Percentiles rank a stretch among this genome's conserved stretches.
Conservation (phyloP, 2,888 invertebrate genomes). For the Drosophila longiperda region DNA sequence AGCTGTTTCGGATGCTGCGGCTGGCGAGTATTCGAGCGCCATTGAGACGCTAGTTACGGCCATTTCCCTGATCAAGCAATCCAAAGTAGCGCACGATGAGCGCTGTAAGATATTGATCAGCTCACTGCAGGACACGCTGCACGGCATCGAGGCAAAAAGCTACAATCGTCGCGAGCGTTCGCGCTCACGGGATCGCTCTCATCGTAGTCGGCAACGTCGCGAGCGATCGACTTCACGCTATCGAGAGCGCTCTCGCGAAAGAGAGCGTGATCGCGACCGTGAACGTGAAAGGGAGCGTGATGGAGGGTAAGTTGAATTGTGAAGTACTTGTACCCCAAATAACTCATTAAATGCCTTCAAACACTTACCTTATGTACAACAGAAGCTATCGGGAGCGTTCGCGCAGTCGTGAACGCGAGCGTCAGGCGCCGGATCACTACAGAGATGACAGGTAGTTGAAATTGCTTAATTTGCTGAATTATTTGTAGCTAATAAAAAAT, state of each 20-base stretch:
- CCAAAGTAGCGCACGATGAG: constrained; percentile 93
- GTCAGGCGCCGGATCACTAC: constrained; percentile 83
- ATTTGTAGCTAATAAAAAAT: constrained; percentile 22
- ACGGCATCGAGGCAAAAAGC: constrained; percentile 98
- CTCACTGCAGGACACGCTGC: constrained; percentile 97
- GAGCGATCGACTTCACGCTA: constrained; percentile 87
- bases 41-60: constrained; percentile 99
- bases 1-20: constrained; percentile 98
- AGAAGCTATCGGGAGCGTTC: constrained; percentile 88
- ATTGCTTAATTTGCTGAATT: not conserved
- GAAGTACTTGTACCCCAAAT: not conserved
- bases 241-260: constrained; percentile 90
- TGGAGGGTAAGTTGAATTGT: constrained; percentile 86
- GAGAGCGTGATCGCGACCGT: constrained; percentile 87
- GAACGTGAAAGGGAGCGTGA: constrained; percentile 82
- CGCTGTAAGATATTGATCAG: constrained; percentile 99
- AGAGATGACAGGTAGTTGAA: constrained; percentile 83
- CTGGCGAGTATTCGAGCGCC: constrained; percentile 98
- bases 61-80: constrained; percentile 99
- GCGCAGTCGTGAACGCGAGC: constrained; percentile 90
- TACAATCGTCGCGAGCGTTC: constrained; percentile 91
- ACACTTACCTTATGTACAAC: not conserved
- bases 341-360: not conserved
- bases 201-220: constrained; percentile 84
- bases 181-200: constrained; percentile 85